These are phyloP conservation scores for Epizoanthus scotinus DNA, from an alignment of 92 coral and sea anemone genomes.

Conservation along the genomic window DNA sequence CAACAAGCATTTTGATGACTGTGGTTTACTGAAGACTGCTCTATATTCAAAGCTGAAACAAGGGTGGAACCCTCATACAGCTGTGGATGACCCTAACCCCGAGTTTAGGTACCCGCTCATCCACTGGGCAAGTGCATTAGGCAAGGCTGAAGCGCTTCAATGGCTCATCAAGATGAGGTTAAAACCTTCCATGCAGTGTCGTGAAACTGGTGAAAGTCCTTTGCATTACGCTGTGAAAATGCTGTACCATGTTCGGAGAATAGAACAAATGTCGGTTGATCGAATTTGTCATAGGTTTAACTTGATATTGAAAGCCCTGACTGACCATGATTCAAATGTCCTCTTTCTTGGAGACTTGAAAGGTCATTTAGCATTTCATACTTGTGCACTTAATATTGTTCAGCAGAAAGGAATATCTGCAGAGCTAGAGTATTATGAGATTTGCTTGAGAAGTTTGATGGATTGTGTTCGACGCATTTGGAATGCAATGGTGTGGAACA, in stretches of 20 bases:
- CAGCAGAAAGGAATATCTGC: conserved; percentile 19
- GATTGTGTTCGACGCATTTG: background rate
- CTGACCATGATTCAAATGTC: conserved; percentile 38
- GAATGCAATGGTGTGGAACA: conserved; percentile 5
- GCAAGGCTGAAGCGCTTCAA: conserved; percentile 36
- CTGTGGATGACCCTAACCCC: conserved; percentile 24
- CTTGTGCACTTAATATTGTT: conserved; percentile 26
- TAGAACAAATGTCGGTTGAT: conserved; percentile 25
- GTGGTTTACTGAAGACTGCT: conserved; percentile 37
- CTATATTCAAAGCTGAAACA: conserved; percentile 32
- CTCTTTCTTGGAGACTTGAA: conserved; percentile 32
- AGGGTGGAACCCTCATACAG: conserved; percentile 37
- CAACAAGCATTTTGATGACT: conserved; percentile 37
- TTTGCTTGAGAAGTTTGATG: conserved; percentile 24
- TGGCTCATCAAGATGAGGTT: conserved; percentile 36
- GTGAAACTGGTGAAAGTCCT: conserved; percentile 28
- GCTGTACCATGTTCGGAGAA: conserved; percentile 19
- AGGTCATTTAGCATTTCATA: conserved; percentile 25
- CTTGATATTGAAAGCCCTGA: conserved; percentile 4
- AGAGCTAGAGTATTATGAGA: conserved; percentile 40
- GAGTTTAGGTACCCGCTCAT: conserved; percentile 18
- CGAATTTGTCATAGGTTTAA: conserved; percentile 18
- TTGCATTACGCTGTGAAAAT: conserved; percentile 32
- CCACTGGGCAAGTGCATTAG: conserved; percentile 38
- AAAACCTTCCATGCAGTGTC: conserved; percentile 39